phyloP scores from a whole-genome alignment of 1,140 invertebrate species.

The Caenorhabditis inopinata region DNA sequence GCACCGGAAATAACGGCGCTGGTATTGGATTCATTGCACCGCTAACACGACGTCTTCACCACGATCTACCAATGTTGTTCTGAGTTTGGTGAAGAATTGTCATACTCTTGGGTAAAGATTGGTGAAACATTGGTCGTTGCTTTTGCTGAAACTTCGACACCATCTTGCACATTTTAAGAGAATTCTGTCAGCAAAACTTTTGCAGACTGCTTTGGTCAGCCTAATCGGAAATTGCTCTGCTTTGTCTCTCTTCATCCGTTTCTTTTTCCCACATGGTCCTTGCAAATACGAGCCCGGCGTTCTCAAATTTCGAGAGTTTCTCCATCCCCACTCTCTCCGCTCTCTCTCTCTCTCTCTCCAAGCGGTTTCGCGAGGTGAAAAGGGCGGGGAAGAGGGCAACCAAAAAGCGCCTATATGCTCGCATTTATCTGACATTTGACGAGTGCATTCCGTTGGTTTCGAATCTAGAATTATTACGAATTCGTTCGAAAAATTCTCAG shows the following conservation, averaged over 20 bases:
- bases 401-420: not conserved
- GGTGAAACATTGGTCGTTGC: too few species aligned
- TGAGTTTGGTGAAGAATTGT: too few species aligned
- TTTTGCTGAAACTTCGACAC: too few species aligned
- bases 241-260: not conserved
- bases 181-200: not conserved
- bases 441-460: too few species aligned
- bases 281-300: slow-evolving; percentile 1
- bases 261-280: slow-evolving; percentile 9
- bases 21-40: not conserved
- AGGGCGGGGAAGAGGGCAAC: not conserved
- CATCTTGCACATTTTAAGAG: too few species aligned
- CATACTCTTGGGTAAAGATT: too few species aligned
- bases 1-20: slow-evolving; percentile 8
- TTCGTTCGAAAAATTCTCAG: too few species aligned
- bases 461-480: too few species aligned
- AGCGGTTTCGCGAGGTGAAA: not conserved
- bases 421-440: slow-evolving; percentile 10
- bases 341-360: not conserved
- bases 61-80: not conserved
- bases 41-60: not conserved
- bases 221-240: slow-evolving; percentile 23
- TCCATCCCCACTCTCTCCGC: not conserved
- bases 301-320: slow-evolving; percentile 13
- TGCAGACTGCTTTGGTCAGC: not conserved